Conservation (phyloP, 2,113 vertebrate genomes). For the Shinisaurus crocodilurus region DNA sequence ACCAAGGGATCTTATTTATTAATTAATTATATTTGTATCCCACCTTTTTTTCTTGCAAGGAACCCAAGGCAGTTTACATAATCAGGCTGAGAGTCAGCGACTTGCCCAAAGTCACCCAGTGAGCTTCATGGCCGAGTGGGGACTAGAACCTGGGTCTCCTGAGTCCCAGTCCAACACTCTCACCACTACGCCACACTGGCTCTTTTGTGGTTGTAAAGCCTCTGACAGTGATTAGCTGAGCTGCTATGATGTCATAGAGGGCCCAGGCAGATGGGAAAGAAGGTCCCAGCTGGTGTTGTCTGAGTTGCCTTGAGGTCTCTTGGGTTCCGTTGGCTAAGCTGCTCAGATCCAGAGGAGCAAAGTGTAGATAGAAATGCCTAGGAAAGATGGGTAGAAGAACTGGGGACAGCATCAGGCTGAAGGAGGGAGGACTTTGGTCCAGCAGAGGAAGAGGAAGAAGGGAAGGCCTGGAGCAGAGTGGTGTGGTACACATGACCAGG, state of each 20-base stretch:
- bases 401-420: neutral
- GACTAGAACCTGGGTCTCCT: too few relatives aligned
- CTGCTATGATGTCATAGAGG: neutral
- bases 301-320: neutral
- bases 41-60: too few relatives aligned
- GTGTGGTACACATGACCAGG: too few relatives aligned
- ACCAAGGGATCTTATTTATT: neutral
- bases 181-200: too few relatives aligned
- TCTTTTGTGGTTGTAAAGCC: neutral
- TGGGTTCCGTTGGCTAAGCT: neutral
- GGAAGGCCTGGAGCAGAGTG: neutral
- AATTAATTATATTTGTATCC: too few relatives aligned
- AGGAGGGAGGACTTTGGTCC: neutral
- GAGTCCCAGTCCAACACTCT: too few relatives aligned
- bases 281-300: neutral
- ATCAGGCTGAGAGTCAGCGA: too few relatives aligned
- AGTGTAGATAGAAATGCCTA: neutral
- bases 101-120: too few relatives aligned
- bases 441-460: too few relatives aligned
- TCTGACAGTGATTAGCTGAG: neutral
- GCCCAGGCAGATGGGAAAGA: neutral
- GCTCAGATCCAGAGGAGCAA: neutral
- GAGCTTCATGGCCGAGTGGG: too few relatives aligned
- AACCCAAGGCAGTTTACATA: too few relatives aligned
- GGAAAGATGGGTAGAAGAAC: neutral